phyloP scores from a whole-genome alignment of 2,797 vertebrate species.

The Ambastaia sidthimunki region DNA sequence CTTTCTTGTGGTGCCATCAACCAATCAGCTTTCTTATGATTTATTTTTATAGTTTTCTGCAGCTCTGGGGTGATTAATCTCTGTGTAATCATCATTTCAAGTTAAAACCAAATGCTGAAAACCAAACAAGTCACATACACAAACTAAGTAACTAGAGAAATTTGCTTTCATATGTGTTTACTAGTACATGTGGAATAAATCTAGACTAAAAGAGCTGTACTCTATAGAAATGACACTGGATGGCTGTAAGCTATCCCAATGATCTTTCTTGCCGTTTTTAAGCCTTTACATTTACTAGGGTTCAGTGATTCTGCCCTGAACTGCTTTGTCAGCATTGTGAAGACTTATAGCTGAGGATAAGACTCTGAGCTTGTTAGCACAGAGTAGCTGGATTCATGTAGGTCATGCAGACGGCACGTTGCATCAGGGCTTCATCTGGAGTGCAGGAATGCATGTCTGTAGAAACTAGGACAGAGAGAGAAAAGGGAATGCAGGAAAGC shows the following conservation, averaged over 20 bases:
- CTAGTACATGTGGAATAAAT: background rate
- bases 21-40: background rate
- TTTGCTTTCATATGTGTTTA: background rate
- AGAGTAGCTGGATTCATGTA: slow-evolving; percentile 80
- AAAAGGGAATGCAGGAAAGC: slow-evolving; percentile 27
- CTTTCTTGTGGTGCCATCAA: background rate
- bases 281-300: background rate
- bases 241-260: background rate
- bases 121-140: background rate
- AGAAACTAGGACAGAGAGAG: slow-evolving; percentile 40
- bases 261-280: slow-evolving; percentile 18
- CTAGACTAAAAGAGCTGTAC: background rate
- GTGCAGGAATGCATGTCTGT: slow-evolving; percentile 53
- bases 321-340: slow-evolving; percentile 43
- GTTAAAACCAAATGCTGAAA: background rate
- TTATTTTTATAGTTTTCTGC: background rate
- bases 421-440: slow-evolving; percentile 56
- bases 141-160: background rate
- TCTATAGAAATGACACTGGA: background rate
- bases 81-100: background rate
- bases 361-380: slow-evolving; percentile 73
- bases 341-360: slow-evolving; percentile 70
- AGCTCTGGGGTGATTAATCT: background rate
- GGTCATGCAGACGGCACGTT: slow-evolving; percentile 79
- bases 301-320: slow-evolving; percentile 12